A percentile compares a stretch with the other conserved stretches of the same genome.
Conservation (phyloP, 2,888 invertebrate species). For the Suillia variegata region DNA sequence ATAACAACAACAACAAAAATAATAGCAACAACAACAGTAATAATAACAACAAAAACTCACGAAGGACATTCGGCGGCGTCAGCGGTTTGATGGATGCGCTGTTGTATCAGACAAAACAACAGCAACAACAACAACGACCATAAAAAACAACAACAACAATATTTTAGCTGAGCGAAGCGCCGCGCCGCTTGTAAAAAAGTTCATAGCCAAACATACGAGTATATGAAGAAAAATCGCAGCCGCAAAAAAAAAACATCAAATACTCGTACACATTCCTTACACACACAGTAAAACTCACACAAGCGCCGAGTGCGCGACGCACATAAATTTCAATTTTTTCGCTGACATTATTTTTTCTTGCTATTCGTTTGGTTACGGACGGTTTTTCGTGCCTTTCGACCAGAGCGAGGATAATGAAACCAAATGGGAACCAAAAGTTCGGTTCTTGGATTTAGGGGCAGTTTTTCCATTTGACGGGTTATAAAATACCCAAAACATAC, state of each 20-base stretch:
- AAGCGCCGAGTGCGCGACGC: constrained; percentile 34
- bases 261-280: background rate
- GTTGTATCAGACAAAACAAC: constrained; percentile 10
- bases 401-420: background rate
- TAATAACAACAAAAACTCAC: background rate
- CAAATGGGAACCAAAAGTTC: background rate
- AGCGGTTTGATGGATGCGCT: constrained; percentile 6
- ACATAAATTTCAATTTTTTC: constrained; percentile 52
- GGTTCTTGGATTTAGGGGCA: background rate
- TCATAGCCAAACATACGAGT: background rate
- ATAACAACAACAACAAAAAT: constrained; percentile 9
- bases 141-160: constrained; percentile 34
- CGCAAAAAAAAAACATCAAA: constrained; percentile 34
- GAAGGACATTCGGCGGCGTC: background rate
- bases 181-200: background rate
- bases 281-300: constrained; percentile 4
- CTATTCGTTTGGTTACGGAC: background rate
- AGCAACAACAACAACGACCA: constrained; percentile 39
- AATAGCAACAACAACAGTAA: constrained; percentile 4
- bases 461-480: background rate
- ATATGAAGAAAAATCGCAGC: constrained; percentile 32
- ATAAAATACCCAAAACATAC: background rate
- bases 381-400: background rate
- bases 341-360: constrained; percentile 42
- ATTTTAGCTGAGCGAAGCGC: background rate